phyloP scores from a whole-genome alignment of 2,797 vertebrate genomes.

The Helostoma temminkii region DNA sequence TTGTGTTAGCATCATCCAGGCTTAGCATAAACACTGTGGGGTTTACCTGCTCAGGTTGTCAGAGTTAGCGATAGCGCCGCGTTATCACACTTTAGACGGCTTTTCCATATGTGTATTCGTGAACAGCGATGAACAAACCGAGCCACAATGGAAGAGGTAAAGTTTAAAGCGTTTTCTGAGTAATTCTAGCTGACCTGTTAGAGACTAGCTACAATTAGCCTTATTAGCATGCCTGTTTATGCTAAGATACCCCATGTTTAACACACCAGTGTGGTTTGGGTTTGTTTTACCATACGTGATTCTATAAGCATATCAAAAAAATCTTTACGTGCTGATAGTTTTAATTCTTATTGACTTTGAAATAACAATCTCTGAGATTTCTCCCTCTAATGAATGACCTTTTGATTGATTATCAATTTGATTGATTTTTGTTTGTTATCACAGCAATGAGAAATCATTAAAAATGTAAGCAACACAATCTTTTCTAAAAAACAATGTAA shows the following conservation, averaged over 20 bases:
- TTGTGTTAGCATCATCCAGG: conserved; percentile 15
- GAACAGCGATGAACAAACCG: conserved; percentile 49
- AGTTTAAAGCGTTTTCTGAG: background rate
- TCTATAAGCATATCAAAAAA: no score
- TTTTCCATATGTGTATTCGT: background rate
- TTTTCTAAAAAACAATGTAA: no score
- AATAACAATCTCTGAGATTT: no score
- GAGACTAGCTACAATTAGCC: background rate
- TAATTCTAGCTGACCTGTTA: background rate
- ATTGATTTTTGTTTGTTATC: no score
- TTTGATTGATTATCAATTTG: background rate
- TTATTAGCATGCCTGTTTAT: background rate
- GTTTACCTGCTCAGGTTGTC: background rate
- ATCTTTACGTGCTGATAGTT: no score
- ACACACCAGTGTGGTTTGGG: background rate
- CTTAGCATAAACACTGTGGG: background rate
- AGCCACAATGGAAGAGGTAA: conserved; percentile 77
- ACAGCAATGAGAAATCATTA: background rate
- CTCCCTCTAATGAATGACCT: no score
- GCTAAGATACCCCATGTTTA: background rate
- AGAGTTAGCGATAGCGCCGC: background rate
- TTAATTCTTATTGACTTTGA: no score
- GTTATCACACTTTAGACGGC: background rate
- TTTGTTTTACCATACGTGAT: background rate
- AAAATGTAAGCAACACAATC: no score